These are phyloP conservation scores for Amyelois transitella DNA, from an alignment of 1,140 invertebrate species.

Conservation along the genomic window DNA sequence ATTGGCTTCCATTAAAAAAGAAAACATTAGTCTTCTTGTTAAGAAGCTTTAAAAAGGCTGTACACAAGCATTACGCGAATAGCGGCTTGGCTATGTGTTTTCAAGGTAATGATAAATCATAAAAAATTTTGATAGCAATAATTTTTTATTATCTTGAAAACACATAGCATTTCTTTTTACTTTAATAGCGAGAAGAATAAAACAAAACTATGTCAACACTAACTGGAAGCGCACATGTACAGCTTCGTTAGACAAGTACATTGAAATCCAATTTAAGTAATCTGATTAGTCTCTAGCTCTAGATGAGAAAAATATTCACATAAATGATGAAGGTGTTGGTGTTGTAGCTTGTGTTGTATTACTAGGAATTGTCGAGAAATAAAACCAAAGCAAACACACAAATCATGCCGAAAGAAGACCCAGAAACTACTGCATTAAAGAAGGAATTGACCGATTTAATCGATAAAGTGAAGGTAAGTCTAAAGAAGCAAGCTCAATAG, in stretches of 20 bases:
- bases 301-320: not conserved
- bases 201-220: slow-evolving; percentile 14
- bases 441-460: slow-evolving; percentile 83
- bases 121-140: too few species aligned
- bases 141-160: not conserved
- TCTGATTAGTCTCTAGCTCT: slow-evolving; percentile 26
- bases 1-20: too few species aligned
- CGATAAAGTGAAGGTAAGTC: slow-evolving; percentile 46
- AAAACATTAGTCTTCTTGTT: too few species aligned
- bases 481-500: not conserved
- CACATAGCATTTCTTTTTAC: not conserved
- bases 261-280: slow-evolving; percentile 47
- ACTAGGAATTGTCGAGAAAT: too few species aligned
- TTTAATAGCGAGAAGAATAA: slow-evolving; percentile 6
- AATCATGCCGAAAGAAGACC: slow-evolving; percentile 82
- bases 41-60: too few species aligned
- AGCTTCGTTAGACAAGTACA: slow-evolving; percentile 33
- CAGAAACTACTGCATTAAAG: slow-evolving; percentile 82
- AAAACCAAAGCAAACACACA: not conserved
- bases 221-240: slow-evolving; percentile 23
- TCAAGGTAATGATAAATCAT: too few species aligned
- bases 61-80: too few species aligned
- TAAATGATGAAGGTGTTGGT: not conserved
- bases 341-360: not conserved
- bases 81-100: too few species aligned